Base-by-base conservation (phyloP, 2,113 vertebrate genomes). In the Cephalopholis sonnerati region DNA sequence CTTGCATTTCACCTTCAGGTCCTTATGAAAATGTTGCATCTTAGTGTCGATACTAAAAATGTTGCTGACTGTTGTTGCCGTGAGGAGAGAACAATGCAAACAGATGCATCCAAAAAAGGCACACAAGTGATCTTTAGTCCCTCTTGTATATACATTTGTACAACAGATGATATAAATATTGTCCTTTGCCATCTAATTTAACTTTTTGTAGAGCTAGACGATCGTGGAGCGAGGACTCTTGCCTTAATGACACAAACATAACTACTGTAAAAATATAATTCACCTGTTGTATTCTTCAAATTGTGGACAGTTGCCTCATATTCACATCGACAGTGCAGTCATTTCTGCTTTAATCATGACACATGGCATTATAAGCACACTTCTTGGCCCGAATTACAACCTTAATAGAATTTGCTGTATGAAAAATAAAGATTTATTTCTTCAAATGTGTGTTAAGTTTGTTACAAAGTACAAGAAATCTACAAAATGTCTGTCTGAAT, bases 401-500 rank as follows among this genome's bases (percentile, higher is more conserved):
- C 68, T 82, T 24, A 63, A 68, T 59, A 91, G 63, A 85, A 88
- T 64, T 64, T 92, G 78, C 84, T 90, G 87, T 93, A 88, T 89
- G 76, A 83, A 90, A 86, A 94, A 94, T 93, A 94, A 95, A 94
- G 77, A 86, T 93, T 90, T 93, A 90, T 94, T 94, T 94, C 93
- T 92, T 89, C 87, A 89, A 36, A 10, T 15, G 25, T 64, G 54
- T 25, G 55, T 69, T 80, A 54, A 39, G 3, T 78, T 70, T 68
- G 25, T 78, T 15, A 17, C 53, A 12, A 11, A 44, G 39, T n/a
- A n/a, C 50, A 79, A 50, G n/a, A 7, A 13, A n/a, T 55, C 18
- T 15, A 58, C 7, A 41, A 2, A 44, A 2, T 20, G 53, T 63
- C 59, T 1, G 24, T 36, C 3, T 48, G 1, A n/a, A 11, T 29